Conservation (phyloP, 2,888 invertebrate genomes). For the Acanthococcus lagerstroemiae region DNA sequence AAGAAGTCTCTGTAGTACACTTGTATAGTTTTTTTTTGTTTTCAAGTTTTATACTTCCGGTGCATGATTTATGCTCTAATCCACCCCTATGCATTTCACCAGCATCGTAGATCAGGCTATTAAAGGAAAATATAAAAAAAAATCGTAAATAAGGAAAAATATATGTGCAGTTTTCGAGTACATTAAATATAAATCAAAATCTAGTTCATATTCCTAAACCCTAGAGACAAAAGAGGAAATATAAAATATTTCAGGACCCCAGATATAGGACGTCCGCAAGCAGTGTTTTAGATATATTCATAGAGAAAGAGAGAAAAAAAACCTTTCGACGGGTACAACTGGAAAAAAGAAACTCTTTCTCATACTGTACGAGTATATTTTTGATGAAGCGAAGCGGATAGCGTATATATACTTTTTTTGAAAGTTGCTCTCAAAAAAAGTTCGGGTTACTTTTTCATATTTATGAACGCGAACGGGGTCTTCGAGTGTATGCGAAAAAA, state of each 20-base stretch:
- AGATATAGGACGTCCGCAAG: constrained; percentile 18
- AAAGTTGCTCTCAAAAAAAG: constrained; percentile 7
- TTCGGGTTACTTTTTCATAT: constrained; percentile 23
- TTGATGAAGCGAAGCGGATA: constrained; percentile 24
- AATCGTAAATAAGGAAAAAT: not conserved
- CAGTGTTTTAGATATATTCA: not conserved
- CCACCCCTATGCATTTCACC: too few species aligned
- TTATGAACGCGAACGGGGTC: constrained; percentile 5
- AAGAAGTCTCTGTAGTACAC: too few species aligned
- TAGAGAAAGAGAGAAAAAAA: constrained; percentile 6
- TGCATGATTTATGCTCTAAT: too few species aligned
- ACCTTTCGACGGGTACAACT: constrained; percentile 1
- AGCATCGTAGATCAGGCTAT: too few species aligned
- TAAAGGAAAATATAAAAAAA: not conserved
- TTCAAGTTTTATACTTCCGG: too few species aligned
- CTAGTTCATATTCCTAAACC: not conserved
- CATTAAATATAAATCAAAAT: not conserved
- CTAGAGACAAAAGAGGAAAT: not conserved
- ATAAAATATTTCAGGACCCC: constrained; percentile 16
- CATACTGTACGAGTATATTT: constrained; percentile 20
- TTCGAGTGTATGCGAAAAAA: constrained; percentile 5
- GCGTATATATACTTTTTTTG: constrained; percentile 11
- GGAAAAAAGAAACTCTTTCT: not conserved
- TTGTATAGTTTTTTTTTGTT: too few species aligned
- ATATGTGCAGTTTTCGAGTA: not conserved